Base-by-base conservation (phyloP, 2,113 vertebrate species). In the Bufo bufo region DNA sequence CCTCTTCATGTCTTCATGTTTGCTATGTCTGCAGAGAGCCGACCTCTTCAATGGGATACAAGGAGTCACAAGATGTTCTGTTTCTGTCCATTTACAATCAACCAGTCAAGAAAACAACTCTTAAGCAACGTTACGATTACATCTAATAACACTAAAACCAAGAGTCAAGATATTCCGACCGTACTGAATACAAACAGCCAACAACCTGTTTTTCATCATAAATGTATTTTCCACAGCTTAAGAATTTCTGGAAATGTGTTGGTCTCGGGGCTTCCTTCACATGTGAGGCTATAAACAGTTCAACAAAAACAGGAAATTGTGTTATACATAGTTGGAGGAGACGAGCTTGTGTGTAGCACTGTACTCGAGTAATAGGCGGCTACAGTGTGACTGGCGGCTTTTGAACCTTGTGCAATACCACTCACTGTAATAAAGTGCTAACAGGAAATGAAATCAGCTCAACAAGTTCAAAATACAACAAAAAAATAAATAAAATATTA, bases 281-380 rank as follows among this genome's bases (percentile, higher is more conserved):
- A 84, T 84, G 61, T 83, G 47, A 84, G 50, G 82, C 82, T 84
- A 69, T 84, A 84, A 84, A 84, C 82, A 69, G 47, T 84, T 84
- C 82, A 84, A 84, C 49, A 84, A 84, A 84, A 84, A 69, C 82
- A 84, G 82, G 82, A 84, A 69, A 84, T 84, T 49, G 82, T 69
- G 82, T 84, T 50, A 84, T 23, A 50, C 81, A 83, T 52, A 83
- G 59, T 82, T 82, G 6, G 43, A 82, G 80, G 59, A 50, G 61
- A 49, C 43, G 56, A 49, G 59, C 23, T 20, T 8, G 50, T 49
- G 58, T 49, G 19, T 83, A 23, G 54, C 59, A n/a, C 59, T 50
- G 82, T 23, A 50, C 20, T 84, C 61, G 61, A 71, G 82, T 33
- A 52, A 84, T 49, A n/a, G 49, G 47, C 4, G n/a, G 65, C 63